A percentile compares a stretch with the other conserved stretches of the same genome.
These are phyloP conservation scores for Pterois miles DNA, from an alignment of 2,797 vertebrate species.

Conservation along the genomic window DNA sequence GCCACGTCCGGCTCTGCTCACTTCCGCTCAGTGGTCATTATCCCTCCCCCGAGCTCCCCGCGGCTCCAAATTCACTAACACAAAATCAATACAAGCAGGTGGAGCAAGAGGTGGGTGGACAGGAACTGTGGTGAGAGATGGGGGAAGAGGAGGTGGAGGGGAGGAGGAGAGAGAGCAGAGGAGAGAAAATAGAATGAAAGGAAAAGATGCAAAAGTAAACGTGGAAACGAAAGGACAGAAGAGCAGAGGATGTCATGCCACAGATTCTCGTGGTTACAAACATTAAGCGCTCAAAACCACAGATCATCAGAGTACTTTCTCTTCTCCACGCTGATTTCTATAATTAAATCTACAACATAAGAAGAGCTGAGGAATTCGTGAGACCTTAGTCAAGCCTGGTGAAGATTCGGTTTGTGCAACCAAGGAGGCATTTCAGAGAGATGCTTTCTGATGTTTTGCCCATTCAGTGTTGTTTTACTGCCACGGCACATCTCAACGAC, in stretches of 20 bases:
- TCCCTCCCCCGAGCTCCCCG: constrained; percentile 3
- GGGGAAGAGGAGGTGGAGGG: background rate
- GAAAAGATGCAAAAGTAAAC: background rate
- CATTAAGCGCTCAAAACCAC: background rate
- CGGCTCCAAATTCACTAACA: constrained; percentile 60
- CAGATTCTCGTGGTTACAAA: background rate
- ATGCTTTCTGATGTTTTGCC: background rate
- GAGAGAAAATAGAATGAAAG: background rate
- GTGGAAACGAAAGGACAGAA: background rate
- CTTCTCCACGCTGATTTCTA: background rate
- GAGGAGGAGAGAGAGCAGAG: background rate
- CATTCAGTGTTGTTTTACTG: constrained; percentile 11
- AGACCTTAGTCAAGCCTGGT: background rate
- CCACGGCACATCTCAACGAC: background rate
- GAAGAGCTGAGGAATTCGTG: background rate
- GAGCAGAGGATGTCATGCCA: background rate
- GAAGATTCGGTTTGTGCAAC: background rate
- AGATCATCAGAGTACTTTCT: background rate
- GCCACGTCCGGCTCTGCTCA: constrained; percentile 63
- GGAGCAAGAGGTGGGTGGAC: constrained; percentile 49
- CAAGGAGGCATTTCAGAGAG: too few relatives aligned
- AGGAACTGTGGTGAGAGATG: constrained; percentile 57
- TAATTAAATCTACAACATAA: background rate
- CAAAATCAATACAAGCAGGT: constrained; percentile 62
- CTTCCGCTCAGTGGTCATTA: constrained; percentile 71